Base-by-base conservation (phyloP, 1,140 invertebrate species). In the Wasmannia auropunctata region DNA sequence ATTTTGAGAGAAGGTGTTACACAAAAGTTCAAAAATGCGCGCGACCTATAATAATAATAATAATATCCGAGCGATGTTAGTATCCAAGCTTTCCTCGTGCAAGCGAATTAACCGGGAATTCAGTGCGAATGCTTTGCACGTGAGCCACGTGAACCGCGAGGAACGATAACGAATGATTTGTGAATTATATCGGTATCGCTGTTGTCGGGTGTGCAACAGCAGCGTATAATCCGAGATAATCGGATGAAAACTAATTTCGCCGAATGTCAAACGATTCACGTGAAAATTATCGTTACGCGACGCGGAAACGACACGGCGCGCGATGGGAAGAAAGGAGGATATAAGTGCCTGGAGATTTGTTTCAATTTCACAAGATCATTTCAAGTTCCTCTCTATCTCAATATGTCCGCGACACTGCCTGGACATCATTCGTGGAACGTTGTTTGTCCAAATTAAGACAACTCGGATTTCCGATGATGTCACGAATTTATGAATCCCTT, bases 301-400 rank as follows among this genome's bases (percentile, higher is more conserved):
- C 25, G 62, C n/a, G n/a, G 37, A 70, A 72, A 43, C 11, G 51
- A 72, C 25, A n/a, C n/a, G n/a, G n/a, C n/a, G n/a, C n/a, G n/a
- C n/a, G n/a, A n/a, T n/a, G n/a, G n/a, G n/a, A n/a, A n/a, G n/a
- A n/a, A n/a, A n/a, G n/a, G 28, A 2, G n/a, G 28, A 46, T n/a
- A n/a, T n/a, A n/a, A n/a, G n/a, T 43, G 65, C 1, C 19, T n/a
- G 37, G 37, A 22, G 34, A 43, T 40, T 56, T 10, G 65, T 81
- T 81, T 81, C 65, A 70, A 81, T 81, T 72, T 72, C 40, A n/a
- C n/a, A 46, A 60, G 51, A 56, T 58, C 28, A 22, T 60, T 43
- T 31, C 19, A 34, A 72, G 31, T 14, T 43, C 11, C 37, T 46
- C 58, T 62, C 8, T 22, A 37, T 40, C 65, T 58, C 16, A 3